A percentile compares a stretch with the other conserved stretches of the same genome.
Conservation (phyloP, 1,140 invertebrate species). For the Aphelinus certus region DNA sequence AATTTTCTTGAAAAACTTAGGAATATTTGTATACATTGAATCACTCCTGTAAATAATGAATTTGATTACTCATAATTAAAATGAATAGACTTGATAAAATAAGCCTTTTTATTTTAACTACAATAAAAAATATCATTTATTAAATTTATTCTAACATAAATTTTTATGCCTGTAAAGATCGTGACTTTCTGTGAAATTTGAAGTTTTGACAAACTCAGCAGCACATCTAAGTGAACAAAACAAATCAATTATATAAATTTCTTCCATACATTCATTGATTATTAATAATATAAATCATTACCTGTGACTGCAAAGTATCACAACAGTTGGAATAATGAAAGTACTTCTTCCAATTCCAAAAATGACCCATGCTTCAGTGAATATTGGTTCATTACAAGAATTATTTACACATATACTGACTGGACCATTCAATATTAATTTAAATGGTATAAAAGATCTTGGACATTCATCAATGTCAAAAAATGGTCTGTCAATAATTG, state of each 20-base stretch:
- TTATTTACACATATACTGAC: conserved; percentile 51
- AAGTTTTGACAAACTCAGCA: conserved; percentile 42
- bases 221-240: conserved; percentile 46
- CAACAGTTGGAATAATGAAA: conserved; percentile 47
- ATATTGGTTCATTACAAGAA: conserved; percentile 55
- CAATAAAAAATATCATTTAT: conserved; percentile 8
- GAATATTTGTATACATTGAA: too few species aligned
- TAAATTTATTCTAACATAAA: conserved; percentile 32
- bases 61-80: conserved; percentile 32
- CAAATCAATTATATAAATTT: conserved; percentile 11
- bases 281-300: conserved; percentile 36
- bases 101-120: conserved; percentile 27
- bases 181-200: conserved; percentile 35
- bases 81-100: too few species aligned
- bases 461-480: conserved; percentile 18
- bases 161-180: conserved; percentile 23
- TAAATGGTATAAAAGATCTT: conserved; percentile 38
- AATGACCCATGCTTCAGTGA: conserved; percentile 56
- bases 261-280: neutral
- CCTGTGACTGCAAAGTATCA: conserved; percentile 54
- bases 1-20: too few species aligned
- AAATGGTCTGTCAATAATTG: conserved; percentile 17
- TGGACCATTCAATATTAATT: conserved; percentile 55
- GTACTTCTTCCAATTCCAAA: conserved; percentile 41
- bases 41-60: conserved; percentile 45